These are phyloP conservation scores for Monomorium pharaonis DNA, from an alignment of 1,140 invertebrate species.

Conservation along the genomic window DNA sequence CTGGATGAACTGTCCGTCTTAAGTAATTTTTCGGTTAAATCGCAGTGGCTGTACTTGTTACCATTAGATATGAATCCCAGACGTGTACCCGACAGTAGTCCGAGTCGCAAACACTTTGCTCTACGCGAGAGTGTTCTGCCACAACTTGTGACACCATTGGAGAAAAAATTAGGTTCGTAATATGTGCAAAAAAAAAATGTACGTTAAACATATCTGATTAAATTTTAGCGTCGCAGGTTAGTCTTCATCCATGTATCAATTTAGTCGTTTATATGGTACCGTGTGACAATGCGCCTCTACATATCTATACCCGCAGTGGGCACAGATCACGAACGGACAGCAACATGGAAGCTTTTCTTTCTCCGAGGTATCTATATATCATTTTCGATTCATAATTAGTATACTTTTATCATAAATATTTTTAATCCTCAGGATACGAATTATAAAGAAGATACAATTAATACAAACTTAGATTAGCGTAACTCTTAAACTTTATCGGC, in stretches of 20 bases:
- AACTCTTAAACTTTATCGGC: too few species aligned
- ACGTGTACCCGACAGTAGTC: conserved; percentile 85
- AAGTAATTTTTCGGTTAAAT: conserved; percentile 92
- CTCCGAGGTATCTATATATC: conserved; percentile 87
- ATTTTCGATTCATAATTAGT: not conserved
- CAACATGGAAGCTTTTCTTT: conserved; percentile 86
- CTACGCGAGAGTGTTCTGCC: conserved; percentile 88
- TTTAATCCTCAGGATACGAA: too few species aligned
- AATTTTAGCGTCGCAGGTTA: conserved; percentile 90
- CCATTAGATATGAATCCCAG: conserved; percentile 90
- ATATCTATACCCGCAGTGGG: conserved; percentile 87
- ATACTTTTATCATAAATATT: not conserved
- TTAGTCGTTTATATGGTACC: conserved; percentile 93
- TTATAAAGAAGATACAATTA: too few species aligned
- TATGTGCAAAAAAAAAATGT: conserved; percentile 31
- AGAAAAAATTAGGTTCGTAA: conserved; percentile 90
- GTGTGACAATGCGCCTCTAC: conserved; percentile 90
- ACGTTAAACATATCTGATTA: conserved; percentile 8
- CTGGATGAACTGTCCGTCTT: conserved; percentile 88
- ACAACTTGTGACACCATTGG: conserved; percentile 92
- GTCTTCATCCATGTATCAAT: conserved; percentile 92
- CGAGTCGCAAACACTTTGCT: conserved; percentile 86
- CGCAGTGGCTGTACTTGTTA: conserved; percentile 94
- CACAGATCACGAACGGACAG: conserved; percentile 73
- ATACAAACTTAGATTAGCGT: too few species aligned